phyloP scores from a whole-genome alignment of 2,797 vertebrate genomes.

The Potorous gilbertii region DNA sequence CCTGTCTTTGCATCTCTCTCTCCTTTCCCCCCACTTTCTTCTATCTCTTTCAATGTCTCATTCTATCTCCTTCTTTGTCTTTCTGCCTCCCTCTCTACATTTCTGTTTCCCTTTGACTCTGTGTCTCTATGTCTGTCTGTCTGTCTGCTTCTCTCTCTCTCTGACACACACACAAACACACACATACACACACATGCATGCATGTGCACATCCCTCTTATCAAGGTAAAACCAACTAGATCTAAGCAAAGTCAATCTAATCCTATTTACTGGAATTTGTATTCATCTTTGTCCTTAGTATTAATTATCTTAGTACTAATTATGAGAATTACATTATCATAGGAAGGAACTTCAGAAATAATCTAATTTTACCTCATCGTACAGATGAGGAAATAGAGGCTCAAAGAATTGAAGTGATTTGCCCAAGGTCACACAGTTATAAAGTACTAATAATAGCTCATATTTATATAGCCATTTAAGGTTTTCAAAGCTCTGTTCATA shows the following conservation, averaged over 20 bases:
- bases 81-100: not conserved
- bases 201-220: not conserved
- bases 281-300: not conserved
- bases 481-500: not conserved
- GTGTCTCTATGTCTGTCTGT: not conserved
- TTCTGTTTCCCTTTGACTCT: not conserved
- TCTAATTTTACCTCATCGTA: not conserved
- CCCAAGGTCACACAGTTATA: not conserved
- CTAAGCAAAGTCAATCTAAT: not conserved
- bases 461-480: not conserved
- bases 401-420: not conserved
- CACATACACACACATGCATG: no score
- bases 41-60: not conserved
- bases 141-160: no score
- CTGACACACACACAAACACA: no score
- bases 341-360: not conserved
- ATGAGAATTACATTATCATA: not conserved
- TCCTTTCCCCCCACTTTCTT: not conserved
- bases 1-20: not conserved
- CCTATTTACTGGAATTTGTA: not conserved
- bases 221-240: not conserved
- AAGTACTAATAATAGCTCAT: not conserved
- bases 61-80: not conserved
- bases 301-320: not conserved
- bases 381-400: not conserved